These are phyloP conservation scores for Danaus chrysippus DNA, from an alignment of 2,888 invertebrate species.

Conservation along the genomic window DNA sequence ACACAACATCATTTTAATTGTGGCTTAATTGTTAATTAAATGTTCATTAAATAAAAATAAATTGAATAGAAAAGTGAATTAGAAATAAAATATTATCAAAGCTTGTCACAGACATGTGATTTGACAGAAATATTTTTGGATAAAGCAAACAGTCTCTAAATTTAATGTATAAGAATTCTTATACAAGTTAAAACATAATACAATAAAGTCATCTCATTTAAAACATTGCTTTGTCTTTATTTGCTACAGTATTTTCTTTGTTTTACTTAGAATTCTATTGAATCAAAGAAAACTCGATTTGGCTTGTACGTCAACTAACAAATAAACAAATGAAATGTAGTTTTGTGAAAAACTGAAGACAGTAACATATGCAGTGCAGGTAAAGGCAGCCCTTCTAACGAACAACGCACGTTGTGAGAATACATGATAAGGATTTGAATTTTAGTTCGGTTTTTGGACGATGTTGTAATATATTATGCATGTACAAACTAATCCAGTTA, in stretches of 20 bases:
- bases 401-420: slow-evolving; percentile 63
- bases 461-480: slow-evolving; percentile 10
- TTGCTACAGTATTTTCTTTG: slow-evolving; percentile 17
- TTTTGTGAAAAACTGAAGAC: slow-evolving; percentile 54
- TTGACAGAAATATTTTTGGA: neutral
- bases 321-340: slow-evolving; percentile 71
- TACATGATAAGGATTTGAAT: slow-evolving; percentile 62
- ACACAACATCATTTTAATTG: too few relatives aligned
- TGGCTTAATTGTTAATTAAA: too few relatives aligned
- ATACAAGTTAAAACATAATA: slow-evolving; percentile 4
- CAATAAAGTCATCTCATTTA: neutral
- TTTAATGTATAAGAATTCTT: neutral
- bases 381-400: slow-evolving; percentile 66
- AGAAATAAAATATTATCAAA: too few relatives aligned
- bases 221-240: slow-evolving; percentile 4
- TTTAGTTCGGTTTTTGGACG: slow-evolving; percentile 43
- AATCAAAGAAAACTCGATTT: slow-evolving; percentile 76
- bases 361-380: slow-evolving; percentile 76
- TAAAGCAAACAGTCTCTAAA: neutral
- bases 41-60: too few relatives aligned
- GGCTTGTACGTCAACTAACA: slow-evolving; percentile 64
- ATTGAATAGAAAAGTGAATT: too few relatives aligned
- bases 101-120: neutral
- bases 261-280: slow-evolving; percentile 32
- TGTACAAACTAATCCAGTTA: neutral